Conservation (phyloP, 2,888 invertebrate species). For the Ptychoptera albimana region DNA sequence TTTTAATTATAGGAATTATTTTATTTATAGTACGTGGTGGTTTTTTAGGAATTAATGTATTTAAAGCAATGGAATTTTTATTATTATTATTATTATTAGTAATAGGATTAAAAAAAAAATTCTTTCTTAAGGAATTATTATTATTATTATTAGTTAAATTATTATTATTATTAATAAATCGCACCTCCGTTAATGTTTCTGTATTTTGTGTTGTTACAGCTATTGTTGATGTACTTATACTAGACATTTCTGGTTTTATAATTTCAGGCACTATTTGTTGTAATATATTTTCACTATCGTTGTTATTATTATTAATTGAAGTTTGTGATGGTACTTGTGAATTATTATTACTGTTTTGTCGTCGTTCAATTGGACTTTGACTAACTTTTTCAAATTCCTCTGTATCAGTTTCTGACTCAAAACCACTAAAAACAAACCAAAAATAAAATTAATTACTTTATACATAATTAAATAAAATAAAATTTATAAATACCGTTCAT, state of each 20-base stretch:
- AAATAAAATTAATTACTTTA: conserved; percentile 1
- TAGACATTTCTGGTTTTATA: conserved; percentile 11
- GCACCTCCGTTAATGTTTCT: conserved; percentile 27
- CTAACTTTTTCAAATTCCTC: conserved; percentile 70
- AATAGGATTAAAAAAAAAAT: neutral
- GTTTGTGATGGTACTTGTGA: conserved; percentile 30
- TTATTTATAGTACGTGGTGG: conserved; percentile 21
- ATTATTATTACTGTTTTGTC: conserved; percentile 12
- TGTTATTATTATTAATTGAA: conserved; percentile 16
- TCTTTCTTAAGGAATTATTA: neutral
- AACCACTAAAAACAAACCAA: conserved; percentile 36
- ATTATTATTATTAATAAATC: neutral
- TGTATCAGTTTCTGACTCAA: conserved; percentile 67
- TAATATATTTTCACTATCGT: neutral
- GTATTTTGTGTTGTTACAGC: conserved; percentile 18
- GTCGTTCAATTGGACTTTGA: conserved; percentile 38
- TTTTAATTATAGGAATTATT: neutral
- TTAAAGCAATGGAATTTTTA: neutral
- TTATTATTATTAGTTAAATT: neutral
- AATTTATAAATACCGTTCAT: conserved; percentile 16
- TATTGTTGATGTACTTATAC: conserved; percentile 20
- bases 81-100: neutral
- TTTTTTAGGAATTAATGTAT: conserved; percentile 25
- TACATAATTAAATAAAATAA: neutral
- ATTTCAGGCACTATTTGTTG: conserved; percentile 4